Conservation (phyloP, 2,888 invertebrate genomes). For the Anarsia innoxiella region DNA sequence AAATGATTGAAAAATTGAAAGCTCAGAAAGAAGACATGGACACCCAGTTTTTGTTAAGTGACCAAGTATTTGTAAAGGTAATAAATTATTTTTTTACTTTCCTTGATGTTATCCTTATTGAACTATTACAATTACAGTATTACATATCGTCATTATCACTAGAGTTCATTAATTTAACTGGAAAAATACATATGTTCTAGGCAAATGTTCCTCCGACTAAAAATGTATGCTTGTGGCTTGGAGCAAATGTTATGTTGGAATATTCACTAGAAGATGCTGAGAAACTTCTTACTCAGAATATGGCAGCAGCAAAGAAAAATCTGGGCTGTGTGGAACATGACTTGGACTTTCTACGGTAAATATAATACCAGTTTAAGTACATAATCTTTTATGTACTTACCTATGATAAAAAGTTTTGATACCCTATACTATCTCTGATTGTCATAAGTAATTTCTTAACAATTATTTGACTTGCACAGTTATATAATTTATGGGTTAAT, state of each 20-base stretch:
- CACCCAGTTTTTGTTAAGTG: conserved; percentile 93
- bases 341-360: conserved; percentile 90
- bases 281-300: conserved; percentile 86
- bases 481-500: too few species aligned
- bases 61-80: conserved; percentile 87
- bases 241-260: conserved; percentile 98
- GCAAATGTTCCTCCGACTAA: conserved; percentile 92
- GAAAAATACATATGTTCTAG: too few species aligned
- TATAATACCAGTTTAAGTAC: too few species aligned
- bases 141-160: too few species aligned
- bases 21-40: conserved; percentile 86
- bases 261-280: conserved; percentile 95
- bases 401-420: too few species aligned
- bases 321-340: conserved; percentile 91
- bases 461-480: too few species aligned
- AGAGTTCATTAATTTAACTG: too few species aligned
- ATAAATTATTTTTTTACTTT: conserved; percentile 4
- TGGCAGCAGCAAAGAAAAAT: conserved; percentile 88
- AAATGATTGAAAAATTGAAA: conserved; percentile 93
- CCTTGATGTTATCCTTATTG: too few species aligned
- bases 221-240: conserved; percentile 88
- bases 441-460: too few species aligned
- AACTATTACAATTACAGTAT: too few species aligned
- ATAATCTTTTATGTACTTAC: too few species aligned
- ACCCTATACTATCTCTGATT: too few species aligned